Evolutionary conservation across 2,113 vertebrate genomes (phyloP), one percentile per base, ranked within the genome.

Genomic region (Pavo muticus): DNA sequence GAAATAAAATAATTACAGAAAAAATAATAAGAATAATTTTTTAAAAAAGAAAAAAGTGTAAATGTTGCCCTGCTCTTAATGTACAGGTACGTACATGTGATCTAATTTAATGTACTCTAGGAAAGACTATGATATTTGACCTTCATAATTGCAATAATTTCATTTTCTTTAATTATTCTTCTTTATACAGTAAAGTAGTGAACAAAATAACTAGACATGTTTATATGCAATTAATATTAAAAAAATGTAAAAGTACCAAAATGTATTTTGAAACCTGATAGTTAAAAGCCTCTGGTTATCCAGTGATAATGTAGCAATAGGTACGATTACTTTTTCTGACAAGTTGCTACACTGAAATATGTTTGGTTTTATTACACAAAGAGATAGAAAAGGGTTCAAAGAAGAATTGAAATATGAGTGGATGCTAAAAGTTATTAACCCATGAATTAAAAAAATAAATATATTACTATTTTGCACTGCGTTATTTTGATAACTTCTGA

Each of bases 101-200:
- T 30, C 20, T 85, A 56, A 60, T 83, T 87, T 80, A 1, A 6
- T 35, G 14, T 68, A 32, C 11, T 88, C 9, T 30, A 47, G 30
- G 3, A 7, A 87, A 87, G 29, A 11, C 27, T 47, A 0, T 70
- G 42, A 71, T 77, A 21, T 30, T 7, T 5, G 1, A 44, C 60
- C 40, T 71, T 76, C 1, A 1, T 40, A 0, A 17, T 57, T 75
- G 73, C 88, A 18, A 64, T 71, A 0, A 35, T 71, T 47, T 23
- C 3, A 37, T 67, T 80, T 3, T 48, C 81, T 42, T 44, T 59
- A 20, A 29, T 64, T 64, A 40, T 88, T 65, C 13, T 5, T 1
- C 39, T 64, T 87, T 75, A 32, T 75, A 2, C 14, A 30, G 6
- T 35, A 61, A 56, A 25, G 39, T 17, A 29, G 19, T 40, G 32